These are phyloP conservation scores for Amphiura filiformis DNA, from an alignment of 35 echinoderm and acorn worm species.

Conservation along the genomic window DNA sequence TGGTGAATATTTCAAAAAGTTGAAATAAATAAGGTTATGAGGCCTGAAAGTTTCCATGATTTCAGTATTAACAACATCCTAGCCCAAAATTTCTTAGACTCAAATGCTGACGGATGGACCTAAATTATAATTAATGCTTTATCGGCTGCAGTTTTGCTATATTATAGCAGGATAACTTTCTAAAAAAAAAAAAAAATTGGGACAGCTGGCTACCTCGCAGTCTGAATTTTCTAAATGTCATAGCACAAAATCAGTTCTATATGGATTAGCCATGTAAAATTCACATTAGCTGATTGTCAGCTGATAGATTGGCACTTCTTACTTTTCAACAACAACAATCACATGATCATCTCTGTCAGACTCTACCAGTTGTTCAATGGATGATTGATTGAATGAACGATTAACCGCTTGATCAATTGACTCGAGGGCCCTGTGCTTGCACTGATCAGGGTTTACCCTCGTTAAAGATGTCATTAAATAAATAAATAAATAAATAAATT, in stretches of 20 bases:
- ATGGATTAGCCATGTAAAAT: background rate
- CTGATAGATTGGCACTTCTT: background rate
- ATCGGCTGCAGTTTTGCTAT: background rate
- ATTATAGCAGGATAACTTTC: background rate
- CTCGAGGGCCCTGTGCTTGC: background rate
- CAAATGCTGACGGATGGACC: no score
- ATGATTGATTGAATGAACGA: no score
- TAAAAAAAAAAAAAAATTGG: background rate
- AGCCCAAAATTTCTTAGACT: no score
- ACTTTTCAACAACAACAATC: conserved; percentile 67
- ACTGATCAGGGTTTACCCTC: background rate
- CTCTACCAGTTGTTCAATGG: conserved; percentile 51
- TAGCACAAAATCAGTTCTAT: background rate
- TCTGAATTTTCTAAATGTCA: background rate
- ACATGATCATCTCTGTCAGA: conserved; percentile 67
- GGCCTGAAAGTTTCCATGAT: no score
- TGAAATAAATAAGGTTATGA: no score
- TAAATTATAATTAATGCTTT: no score
- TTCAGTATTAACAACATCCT: no score
- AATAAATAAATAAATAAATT: background rate
- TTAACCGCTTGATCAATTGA: background rate
- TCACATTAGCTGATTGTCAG: no score
- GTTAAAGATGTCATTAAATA: no score
- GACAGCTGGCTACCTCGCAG: no score
- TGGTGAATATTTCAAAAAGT: no score